phyloP scores from a whole-genome alignment of 1,140 invertebrate species.

The Matsumurasca onukii region DNA sequence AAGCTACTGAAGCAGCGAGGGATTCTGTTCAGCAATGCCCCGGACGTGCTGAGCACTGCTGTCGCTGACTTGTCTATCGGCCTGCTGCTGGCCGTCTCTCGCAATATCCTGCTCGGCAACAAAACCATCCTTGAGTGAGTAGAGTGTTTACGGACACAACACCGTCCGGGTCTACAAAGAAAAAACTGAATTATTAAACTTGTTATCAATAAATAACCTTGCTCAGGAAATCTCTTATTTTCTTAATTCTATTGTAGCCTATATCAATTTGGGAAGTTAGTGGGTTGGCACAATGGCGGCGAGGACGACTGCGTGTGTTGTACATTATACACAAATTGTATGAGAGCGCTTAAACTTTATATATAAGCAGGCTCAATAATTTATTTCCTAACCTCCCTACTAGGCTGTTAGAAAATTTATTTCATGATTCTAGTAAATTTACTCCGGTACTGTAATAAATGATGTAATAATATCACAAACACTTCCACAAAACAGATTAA shows the following conservation, averaged over 20 bases:
- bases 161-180: not conserved
- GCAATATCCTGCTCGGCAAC: constrained; percentile 73
- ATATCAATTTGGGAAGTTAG: not conserved
- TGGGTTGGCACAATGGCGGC: not conserved
- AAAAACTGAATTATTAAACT: not conserved
- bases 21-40: constrained; percentile 77
- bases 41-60: constrained; percentile 72
- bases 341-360: too few species aligned
- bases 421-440: not conserved
- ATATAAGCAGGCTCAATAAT: too few species aligned
- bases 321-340: too few species aligned
- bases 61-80: constrained; percentile 83
- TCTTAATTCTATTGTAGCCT: not conserved
- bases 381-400: too few species aligned
- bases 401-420: too few species aligned
- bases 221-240: not conserved
- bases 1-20: constrained; percentile 61
- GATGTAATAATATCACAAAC: not conserved
- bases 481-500: not conserved
- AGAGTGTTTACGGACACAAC: not conserved
- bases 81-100: constrained; percentile 69
- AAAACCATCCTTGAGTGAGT: constrained; percentile 62
- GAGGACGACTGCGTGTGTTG: not conserved
- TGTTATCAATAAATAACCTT: not conserved
- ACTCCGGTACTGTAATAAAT: not conserved